These are phyloP conservation scores for Ladona fulva DNA, from an alignment of 1,140 invertebrate species.

Conservation along the genomic window DNA sequence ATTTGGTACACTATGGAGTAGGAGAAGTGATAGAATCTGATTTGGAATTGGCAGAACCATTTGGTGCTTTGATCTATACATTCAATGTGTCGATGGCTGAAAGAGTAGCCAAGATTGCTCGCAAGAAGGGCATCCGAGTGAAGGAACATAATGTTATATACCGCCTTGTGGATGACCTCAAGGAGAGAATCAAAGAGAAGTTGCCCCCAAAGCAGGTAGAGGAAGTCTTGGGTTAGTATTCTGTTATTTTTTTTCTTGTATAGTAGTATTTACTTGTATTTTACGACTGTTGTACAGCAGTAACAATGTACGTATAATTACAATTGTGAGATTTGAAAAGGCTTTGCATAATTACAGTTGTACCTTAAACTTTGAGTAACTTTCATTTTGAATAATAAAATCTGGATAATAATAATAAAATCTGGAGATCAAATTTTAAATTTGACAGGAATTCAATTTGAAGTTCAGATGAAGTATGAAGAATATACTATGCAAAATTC, in stretches of 20 bases:
- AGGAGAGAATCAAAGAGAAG: conserved; percentile 61
- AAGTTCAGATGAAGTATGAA: no score
- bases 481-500: no score
- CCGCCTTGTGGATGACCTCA: conserved; percentile 79
- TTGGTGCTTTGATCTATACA: conserved; percentile 76
- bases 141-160: conserved; percentile 81
- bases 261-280: no score
- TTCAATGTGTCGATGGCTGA: conserved; percentile 65
- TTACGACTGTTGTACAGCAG: no score
- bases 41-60: conserved; percentile 74
- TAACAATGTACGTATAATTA: no score
- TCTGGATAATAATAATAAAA: no score
- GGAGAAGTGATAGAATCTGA: conserved; percentile 76
- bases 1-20: conserved; percentile 83
- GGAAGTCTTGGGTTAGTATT: conserved; percentile 55
- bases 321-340: no score
- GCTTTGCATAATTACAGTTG: no score
- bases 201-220: conserved; percentile 64
- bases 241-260: neutral
- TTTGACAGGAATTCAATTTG: no score
- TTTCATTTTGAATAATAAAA: no score
- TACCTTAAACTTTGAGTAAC: no score
- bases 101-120: conserved; percentile 40
- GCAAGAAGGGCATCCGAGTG: conserved; percentile 47
- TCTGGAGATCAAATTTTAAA: no score